These are phyloP conservation scores for Temnothorax longispinosus DNA, from an alignment of 1,140 invertebrate species.

Conservation along the genomic window DNA sequence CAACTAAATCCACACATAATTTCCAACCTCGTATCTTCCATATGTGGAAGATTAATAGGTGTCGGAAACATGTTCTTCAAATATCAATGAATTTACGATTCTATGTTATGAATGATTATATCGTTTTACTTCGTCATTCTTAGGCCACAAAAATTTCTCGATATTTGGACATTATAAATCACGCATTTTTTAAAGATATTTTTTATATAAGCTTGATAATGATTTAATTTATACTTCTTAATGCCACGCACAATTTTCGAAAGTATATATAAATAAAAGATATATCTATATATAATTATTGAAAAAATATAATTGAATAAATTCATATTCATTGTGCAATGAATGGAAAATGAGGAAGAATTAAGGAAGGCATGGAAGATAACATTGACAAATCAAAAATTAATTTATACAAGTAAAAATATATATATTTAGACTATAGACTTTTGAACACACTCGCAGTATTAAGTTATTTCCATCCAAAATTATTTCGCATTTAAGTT, in stretches of 20 bases:
- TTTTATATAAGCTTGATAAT: conserved; percentile 4
- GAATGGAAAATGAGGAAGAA: not conserved
- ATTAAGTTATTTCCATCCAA: conserved; percentile 18
- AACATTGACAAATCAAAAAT: conserved; percentile 12
- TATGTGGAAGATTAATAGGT: not conserved
- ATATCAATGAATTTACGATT: not conserved
- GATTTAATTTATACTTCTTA: not conserved
- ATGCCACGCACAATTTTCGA: not conserved
- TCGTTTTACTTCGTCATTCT: not conserved
- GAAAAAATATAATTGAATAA: conserved; percentile 8
- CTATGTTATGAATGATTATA: not conserved
- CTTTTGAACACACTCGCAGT: conserved; percentile 46
- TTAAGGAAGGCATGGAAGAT: not conserved
- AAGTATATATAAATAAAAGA: conserved; percentile 13
- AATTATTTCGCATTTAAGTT: conserved; percentile 20
- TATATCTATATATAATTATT: conserved; percentile 17
- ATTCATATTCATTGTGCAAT: not conserved
- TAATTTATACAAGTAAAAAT: conserved; percentile 58
- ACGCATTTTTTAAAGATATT: not conserved
- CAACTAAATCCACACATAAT: not conserved
- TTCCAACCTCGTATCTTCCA: conserved; percentile 25
- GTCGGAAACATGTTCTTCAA: not conserved
- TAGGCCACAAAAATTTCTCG: not conserved
- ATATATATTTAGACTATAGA: conserved; percentile 53
- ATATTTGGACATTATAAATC: not conserved